Evolutionary conservation across 2,113 vertebrate genomes (phyloP).

Genomic region (Pituophis catenifer): DNA sequence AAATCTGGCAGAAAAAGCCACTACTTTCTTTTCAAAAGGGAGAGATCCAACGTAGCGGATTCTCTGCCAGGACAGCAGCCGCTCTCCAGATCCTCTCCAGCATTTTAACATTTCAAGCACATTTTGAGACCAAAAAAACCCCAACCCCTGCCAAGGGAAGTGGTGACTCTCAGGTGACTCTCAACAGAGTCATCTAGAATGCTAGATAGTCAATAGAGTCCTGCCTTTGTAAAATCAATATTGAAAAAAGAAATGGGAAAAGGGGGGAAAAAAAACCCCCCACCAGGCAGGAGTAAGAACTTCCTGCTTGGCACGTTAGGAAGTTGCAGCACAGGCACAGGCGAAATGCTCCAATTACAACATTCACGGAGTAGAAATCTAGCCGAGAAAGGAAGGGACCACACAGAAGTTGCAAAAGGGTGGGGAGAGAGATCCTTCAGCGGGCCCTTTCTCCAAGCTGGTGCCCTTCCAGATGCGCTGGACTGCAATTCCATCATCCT

Average conservation of each 20-base stretch:
- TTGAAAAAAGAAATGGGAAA: no score
- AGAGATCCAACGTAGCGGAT: background rate
- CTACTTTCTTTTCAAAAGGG: background rate
- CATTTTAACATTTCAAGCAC: background rate
- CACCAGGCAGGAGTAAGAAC: background rate
- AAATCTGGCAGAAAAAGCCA: background rate
- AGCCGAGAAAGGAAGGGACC: background rate
- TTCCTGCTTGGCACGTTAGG: conserved; percentile 3
- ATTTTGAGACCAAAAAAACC: background rate
- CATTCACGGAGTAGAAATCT: background rate
- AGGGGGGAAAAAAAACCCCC: background rate
- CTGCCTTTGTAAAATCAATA: conserved; percentile 15
- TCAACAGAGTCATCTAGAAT: background rate
- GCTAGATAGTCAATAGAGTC: background rate
- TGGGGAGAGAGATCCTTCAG: background rate
- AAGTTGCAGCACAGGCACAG: background rate
- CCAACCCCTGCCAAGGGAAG: background rate
- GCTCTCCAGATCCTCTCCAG: conserved; percentile 11
- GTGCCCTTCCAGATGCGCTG: background rate
- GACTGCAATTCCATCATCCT: background rate
- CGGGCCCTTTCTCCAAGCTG: background rate
- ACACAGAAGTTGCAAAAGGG: background rate
- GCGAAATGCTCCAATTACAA: background rate
- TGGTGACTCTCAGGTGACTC: background rate
- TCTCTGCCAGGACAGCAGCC: conserved; percentile 10